Base-by-base conservation (phyloP, 2,113 vertebrate genomes). In the Columbina picui region DNA sequence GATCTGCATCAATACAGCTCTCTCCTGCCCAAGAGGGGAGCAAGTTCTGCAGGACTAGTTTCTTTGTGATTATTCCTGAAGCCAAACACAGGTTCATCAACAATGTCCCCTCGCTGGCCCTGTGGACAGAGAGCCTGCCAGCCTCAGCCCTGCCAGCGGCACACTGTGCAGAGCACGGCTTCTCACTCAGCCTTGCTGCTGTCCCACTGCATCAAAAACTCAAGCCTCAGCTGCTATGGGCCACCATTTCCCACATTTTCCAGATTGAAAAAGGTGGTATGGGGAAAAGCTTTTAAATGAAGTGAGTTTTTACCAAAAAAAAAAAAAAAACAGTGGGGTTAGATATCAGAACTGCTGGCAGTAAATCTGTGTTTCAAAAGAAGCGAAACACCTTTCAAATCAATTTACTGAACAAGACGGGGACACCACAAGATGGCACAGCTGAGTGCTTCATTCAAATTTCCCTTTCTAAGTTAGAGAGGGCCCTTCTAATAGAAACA, bases 371-470 rank as follows among this genome's bases (percentile, higher is more conserved):
- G 38, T 84, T 86, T 84, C 32, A 73, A 38, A 27, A 80, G 21
- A 22, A 59, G 11, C 43, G 12, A 49, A 47, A 29, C 18, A 71
- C 8, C 23, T 68, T 91, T 50, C 45, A 53, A 32, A n/a, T 20
- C 39, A n/a, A 32, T 38, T 30, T 32, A 78, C 12, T 1, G 4
- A 88, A 38, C 8, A 29, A 52, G 73, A 38, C 52, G 47, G 18
- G 79, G 69, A 77, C 60, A 82, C 96, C 96, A 95, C 94, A 92
- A 96, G 96, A 89, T 94, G 96, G 96, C 96, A 95, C 61, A 92
- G 70, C 0, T 0, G 65, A 87, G 93, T 59, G 32, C 57, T 86
- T 75, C 43, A 30, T 34, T 69, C 55, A 59, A 17, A 49, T 52
- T 12, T 63, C 53, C 71, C 43, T 80, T 67, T 30, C 38, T 14